Base-by-base conservation (phyloP, 1,140 invertebrate genomes). In the Drosophila tristis region DNA sequence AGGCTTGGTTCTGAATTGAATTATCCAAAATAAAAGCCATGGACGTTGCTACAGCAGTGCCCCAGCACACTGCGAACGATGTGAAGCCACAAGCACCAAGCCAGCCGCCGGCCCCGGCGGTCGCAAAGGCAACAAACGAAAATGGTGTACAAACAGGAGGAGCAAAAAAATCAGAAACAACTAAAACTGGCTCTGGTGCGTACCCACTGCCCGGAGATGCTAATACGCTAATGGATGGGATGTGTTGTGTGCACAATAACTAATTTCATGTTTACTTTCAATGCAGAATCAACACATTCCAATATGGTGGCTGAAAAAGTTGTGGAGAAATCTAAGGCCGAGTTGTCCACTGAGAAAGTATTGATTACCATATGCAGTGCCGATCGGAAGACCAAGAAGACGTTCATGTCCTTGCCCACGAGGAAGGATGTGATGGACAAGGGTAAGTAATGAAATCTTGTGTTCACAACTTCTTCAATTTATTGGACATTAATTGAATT, bases 111-210 rank as follows among this genome's bases (percentile, higher is more conserved):
- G 74, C 71, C 59, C 74, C 73, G 74, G 47, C 51, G 39, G n/a
- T 20, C 26, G 70, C 71, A 54, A 68, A 67, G 35, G 43, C 67
- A 63, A 61, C 73, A 76, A 89, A 73, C 47, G 82, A 87, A 87
- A 87, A 87, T 87, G 82, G 82, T 87, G 79, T 87, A 82, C 84
- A 89, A 87, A 82, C 84, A 81, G 70, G 63, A 75, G 61, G 31
- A 81, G 66, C 66, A 76, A 87, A 72, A 87, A 87, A 86, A 74
- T 74, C 71, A 48, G 82, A 86, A 66, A 63, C 62, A 66, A 63
- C 62, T 35, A 43, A 51, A 48, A 61, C 43, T 15, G 42, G 57
- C 39, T 65, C 67, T 49, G 80, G 80, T 85, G 62, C 48, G 78
- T 62, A 53, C 29, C 49, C 31, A 15, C 35, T 4, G 31, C 20